Evolutionary conservation across 2,797 vertebrate genomes (phyloP).

Genomic region (Neoniphon sammara): DNA sequence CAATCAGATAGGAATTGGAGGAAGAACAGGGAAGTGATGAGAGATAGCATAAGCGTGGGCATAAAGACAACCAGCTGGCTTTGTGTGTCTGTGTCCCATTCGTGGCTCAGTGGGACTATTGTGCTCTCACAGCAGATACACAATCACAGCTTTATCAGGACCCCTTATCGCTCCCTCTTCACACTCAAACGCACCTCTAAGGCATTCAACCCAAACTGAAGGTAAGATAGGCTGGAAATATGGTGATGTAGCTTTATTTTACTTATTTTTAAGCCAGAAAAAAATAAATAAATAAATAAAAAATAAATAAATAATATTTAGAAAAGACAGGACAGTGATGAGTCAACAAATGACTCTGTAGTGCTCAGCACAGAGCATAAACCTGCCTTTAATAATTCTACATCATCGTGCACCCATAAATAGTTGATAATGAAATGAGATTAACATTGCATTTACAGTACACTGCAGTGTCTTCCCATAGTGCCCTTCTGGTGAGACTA

Average conservation of each 20-base stretch:
- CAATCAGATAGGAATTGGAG: conserved; percentile 73
- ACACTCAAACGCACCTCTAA: conserved; percentile 76
- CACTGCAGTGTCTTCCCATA: background rate
- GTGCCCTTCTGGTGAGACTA: background rate
- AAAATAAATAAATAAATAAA: background rate
- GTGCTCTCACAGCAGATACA: conserved; percentile 71
- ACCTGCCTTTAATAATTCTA: background rate
- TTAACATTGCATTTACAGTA: background rate
- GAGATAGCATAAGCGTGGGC: conserved; percentile 68
- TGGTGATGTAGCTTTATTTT: conserved; percentile 16
- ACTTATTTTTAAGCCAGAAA: background rate
- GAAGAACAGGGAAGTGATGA: conserved; percentile 77
- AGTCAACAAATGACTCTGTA: background rate
- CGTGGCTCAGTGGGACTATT: conserved; percentile 74
- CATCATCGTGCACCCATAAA: background rate
- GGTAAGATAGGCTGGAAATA: conserved; percentile 51
- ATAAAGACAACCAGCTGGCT: conserved; percentile 69
- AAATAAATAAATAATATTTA: background rate
- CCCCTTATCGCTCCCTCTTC: conserved; percentile 72
- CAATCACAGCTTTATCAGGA: conserved; percentile 68
- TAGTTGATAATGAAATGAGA: background rate
- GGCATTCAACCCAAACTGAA: conserved; percentile 57
- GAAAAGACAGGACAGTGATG: background rate
- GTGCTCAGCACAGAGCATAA: background rate
- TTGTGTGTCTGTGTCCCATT: conserved; percentile 59